phyloP scores from a whole-genome alignment of 2,797 vertebrate species.

The Myripristis murdjan region DNA sequence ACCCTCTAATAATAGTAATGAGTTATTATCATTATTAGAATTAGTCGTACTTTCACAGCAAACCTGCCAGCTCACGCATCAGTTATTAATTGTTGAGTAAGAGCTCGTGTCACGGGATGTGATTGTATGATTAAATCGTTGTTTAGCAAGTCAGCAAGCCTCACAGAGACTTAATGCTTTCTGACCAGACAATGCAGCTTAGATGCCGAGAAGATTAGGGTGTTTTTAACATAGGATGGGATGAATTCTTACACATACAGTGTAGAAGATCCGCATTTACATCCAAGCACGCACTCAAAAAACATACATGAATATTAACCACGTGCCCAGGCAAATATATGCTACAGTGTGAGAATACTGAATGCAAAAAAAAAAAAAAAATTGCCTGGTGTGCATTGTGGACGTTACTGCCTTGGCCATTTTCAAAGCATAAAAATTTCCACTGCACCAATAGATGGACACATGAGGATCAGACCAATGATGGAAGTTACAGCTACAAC shows the following conservation, averaged over 20 bases:
- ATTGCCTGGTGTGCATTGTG: too few relatives aligned
- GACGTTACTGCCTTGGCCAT: too few relatives aligned
- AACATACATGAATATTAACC: slow-evolving; percentile 37
- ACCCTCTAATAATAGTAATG: slow-evolving; percentile 31
- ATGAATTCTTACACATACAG: slow-evolving; percentile 31
- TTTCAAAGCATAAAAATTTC: too few relatives aligned
- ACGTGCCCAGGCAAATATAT: slow-evolving; percentile 19
- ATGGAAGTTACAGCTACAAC: too few relatives aligned
- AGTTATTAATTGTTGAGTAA: slow-evolving; percentile 56
- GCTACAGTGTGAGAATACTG: slow-evolving; percentile 43
- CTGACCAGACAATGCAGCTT: slow-evolving; percentile 30
- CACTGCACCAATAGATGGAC: too few relatives aligned
- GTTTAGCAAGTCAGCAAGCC: slow-evolving; percentile 48
- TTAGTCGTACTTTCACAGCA: slow-evolving; percentile 50
- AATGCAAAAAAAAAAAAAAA: neutral
- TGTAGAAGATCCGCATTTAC: slow-evolving; percentile 39
- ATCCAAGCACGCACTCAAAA: slow-evolving; percentile 18
- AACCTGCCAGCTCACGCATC: slow-evolving; percentile 33
- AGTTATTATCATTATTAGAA: slow-evolving; percentile 43
- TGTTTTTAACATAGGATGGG: slow-evolving; percentile 38
- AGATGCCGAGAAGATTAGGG: slow-evolving; percentile 47
- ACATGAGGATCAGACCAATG: slow-evolving; percentile 28
- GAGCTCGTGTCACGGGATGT: slow-evolving; percentile 41
- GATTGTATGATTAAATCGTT: slow-evolving; percentile 43
- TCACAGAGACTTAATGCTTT: slow-evolving; percentile 33